Conservation (phyloP, 2,113 vertebrate species). For the Osmerus mordax region DNA sequence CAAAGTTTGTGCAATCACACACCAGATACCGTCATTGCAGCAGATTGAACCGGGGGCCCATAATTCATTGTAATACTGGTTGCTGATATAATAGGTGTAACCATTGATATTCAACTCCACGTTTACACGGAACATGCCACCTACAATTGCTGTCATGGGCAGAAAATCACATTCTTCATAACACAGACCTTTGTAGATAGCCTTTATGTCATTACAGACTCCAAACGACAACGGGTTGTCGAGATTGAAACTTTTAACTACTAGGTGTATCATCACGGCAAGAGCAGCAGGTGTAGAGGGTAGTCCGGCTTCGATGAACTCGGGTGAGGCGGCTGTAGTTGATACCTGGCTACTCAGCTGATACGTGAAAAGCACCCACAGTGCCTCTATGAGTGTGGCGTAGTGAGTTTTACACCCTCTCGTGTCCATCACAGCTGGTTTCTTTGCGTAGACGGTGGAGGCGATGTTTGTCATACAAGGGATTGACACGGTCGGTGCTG, state of each 20-base stretch:
- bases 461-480: not conserved
- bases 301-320: not conserved
- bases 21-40: too few species aligned
- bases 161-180: not conserved
- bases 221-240: not conserved
- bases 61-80: not conserved
- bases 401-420: fast-evolving
- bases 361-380: not conserved
- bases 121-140: not conserved
- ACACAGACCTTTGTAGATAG: not conserved
- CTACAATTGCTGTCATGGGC: not conserved
- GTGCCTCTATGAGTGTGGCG: not conserved
- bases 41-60: not conserved
- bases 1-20: too few species aligned
- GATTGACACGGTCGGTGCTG: not conserved
- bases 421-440: not conserved
- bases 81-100: not conserved
- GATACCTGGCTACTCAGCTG: not conserved
- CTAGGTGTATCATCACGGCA: not conserved
- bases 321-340: not conserved
- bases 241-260: not conserved
- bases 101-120: not conserved
- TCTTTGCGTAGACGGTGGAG: not conserved
- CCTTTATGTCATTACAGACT: not conserved
- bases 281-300: not conserved